phyloP scores from a whole-genome alignment of 2,888 invertebrate species.

The Agrotis ipsilon region DNA sequence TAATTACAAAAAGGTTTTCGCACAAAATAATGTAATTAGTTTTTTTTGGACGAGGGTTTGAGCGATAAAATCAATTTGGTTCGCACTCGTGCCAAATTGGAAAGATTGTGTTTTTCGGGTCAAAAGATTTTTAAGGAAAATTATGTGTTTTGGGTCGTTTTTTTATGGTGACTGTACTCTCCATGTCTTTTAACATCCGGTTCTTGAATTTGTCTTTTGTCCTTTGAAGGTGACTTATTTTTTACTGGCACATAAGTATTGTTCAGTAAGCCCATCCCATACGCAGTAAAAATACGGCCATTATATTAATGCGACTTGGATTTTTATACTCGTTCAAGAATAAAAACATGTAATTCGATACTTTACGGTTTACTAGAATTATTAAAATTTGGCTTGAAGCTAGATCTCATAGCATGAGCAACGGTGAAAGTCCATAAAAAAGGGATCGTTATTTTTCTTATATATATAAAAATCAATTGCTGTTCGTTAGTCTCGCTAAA shows the following conservation, averaged over 20 bases:
- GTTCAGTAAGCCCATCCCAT: too few species aligned
- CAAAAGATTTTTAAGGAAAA: conserved; percentile 49
- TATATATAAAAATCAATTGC: too few species aligned
- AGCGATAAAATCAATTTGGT: conserved; percentile 83
- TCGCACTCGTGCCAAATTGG: conserved; percentile 80
- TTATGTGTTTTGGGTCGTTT: conserved; percentile 15
- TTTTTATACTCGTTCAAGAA: too few species aligned
- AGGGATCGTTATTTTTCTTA: too few species aligned
- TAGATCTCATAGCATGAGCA: too few species aligned
- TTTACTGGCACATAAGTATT: background rate
- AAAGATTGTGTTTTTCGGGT: conserved; percentile 62
- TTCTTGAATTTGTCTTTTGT: conserved; percentile 4
- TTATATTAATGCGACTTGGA: too few species aligned
- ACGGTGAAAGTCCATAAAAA: too few species aligned
- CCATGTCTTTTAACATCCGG: conserved; percentile 14
- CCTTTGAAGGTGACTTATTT: background rate
- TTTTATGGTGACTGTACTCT: conserved; percentile 11
- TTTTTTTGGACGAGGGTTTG: conserved; percentile 81
- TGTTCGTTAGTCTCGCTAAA: too few species aligned
- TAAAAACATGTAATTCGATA: too few species aligned
- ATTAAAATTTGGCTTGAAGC: too few species aligned
- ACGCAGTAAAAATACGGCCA: too few species aligned
- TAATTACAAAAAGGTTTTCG: conserved; percentile 80
- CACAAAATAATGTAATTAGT: conserved; percentile 78
- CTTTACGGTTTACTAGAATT: too few species aligned